phyloP scores from a whole-genome alignment of 2,113 vertebrate species.

The Zosterops japonicus region DNA sequence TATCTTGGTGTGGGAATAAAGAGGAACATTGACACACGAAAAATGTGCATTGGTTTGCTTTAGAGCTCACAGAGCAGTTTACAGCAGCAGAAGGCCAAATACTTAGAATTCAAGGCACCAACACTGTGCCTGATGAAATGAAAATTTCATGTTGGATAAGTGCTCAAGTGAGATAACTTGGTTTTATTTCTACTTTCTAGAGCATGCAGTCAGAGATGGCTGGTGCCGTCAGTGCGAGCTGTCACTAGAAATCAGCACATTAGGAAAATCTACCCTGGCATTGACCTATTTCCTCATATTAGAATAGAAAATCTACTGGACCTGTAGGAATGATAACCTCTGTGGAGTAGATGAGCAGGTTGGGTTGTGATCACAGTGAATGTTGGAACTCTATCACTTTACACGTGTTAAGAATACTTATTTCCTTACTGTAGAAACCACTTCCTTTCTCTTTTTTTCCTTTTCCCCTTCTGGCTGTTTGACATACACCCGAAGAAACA shows the following conservation, averaged over 20 bases:
- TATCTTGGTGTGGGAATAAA: background rate
- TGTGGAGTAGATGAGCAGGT: background rate
- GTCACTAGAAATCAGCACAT: background rate
- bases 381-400: background rate
- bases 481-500: background rate
- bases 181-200: slow-evolving; percentile 11
- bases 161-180: slow-evolving; percentile 10
- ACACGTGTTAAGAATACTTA: background rate
- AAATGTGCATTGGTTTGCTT: background rate
- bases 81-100: background rate
- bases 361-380: background rate
- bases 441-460: background rate
- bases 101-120: slow-evolving; percentile 23
- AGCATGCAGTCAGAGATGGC: background rate
- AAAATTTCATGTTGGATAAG: slow-evolving; percentile 19
- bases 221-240: background rate
- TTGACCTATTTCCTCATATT: background rate
- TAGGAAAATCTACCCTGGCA: background rate
- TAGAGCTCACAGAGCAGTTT: background rate
- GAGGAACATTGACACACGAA: background rate
- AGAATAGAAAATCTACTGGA: background rate
- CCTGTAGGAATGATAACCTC: background rate
- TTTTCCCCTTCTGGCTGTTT: background rate
- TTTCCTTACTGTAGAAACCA: background rate
- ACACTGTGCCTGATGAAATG: slow-evolving; percentile 8